Conservation (phyloP, 2,888 invertebrate genomes). For the Nymphalis urticae region DNA sequence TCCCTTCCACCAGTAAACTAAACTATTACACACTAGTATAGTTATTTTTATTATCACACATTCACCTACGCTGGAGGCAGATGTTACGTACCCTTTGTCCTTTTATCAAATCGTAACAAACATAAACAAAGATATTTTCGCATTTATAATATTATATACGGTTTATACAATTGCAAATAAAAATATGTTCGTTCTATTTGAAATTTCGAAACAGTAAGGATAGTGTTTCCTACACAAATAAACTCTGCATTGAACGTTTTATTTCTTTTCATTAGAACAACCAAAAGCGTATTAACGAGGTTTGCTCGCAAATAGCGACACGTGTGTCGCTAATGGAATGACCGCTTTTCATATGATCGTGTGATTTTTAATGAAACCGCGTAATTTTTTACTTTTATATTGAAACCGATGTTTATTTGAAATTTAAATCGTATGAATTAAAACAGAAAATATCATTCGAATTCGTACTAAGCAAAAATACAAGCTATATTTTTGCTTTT, state of each 20-base stretch:
- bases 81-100: too few species aligned
- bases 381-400: constrained; percentile 3
- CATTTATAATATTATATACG: too few species aligned
- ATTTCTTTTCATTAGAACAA: constrained; percentile 27
- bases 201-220: not conserved
- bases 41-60: too few species aligned
- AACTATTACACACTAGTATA: too few species aligned
- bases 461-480: too few species aligned
- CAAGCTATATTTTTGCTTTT: too few species aligned
- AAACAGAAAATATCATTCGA: not conserved
- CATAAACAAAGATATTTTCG: too few species aligned
- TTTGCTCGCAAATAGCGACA: constrained; percentile 61
- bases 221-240: not conserved
- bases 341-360: constrained; percentile 15
- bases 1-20: too few species aligned
- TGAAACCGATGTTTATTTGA: not conserved
- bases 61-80: too few species aligned
- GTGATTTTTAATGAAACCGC: constrained; percentile 10
- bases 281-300: constrained; percentile 51
- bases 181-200: not conserved
- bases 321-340: constrained; percentile 50
- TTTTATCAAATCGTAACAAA: too few species aligned
- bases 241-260: not conserved
- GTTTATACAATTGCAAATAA: not conserved
- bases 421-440: not conserved